Conservation (phyloP, 2,797 vertebrate genomes). For the Bradypus variegatus region DNA sequence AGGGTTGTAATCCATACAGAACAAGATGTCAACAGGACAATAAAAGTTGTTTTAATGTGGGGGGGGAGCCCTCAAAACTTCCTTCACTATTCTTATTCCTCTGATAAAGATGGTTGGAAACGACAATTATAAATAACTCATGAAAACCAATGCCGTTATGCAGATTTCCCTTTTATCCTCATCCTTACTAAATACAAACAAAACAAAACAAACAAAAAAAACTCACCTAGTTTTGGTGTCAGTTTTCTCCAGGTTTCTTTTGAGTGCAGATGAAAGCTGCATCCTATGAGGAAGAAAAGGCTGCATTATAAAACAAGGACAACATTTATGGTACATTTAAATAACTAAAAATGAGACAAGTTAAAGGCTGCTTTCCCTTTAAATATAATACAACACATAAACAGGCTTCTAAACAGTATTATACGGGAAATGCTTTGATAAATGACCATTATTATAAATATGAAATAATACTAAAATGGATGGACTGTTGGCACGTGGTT, state of each 20-base stretch:
- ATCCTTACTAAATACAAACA: not conserved
- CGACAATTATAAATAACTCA: not conserved
- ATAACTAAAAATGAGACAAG: not conserved
- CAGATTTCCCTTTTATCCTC: not conserved
- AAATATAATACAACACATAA: not conserved
- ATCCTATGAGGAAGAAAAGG: slow-evolving; percentile 55
- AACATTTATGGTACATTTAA: not conserved
- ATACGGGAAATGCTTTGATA: not conserved
- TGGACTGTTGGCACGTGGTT: not conserved
- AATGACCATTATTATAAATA: not conserved
- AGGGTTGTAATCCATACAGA: not conserved
- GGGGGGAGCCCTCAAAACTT: not conserved
- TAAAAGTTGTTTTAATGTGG: not conserved
- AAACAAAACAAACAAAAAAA: not conserved
- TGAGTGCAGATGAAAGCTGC: slow-evolving; percentile 53
- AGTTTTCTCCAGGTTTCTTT: slow-evolving; percentile 48
- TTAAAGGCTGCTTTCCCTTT: slow-evolving; percentile 22
- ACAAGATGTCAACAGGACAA: not conserved
- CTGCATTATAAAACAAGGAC: not conserved
- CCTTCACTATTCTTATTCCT: not conserved
- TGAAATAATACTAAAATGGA: not conserved
- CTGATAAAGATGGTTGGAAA: not conserved
- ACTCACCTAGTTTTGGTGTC: slow-evolving; percentile 64
- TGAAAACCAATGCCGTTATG: not conserved
- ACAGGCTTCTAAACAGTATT: not conserved